Base-by-base conservation (phyloP, 2,797 vertebrate species). In the Silurus lanzhouensis region DNA sequence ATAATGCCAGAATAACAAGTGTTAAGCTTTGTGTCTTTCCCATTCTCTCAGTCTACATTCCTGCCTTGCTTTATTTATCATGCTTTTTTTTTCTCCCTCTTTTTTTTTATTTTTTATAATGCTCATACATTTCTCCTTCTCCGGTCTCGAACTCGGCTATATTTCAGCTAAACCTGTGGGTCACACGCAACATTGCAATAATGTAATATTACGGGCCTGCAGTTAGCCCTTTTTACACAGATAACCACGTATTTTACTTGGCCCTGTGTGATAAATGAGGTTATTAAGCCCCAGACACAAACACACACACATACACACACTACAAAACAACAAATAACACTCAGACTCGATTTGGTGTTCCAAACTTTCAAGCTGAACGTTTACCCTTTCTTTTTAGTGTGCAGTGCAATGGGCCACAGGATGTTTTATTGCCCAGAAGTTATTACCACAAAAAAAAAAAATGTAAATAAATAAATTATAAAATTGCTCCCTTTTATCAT, bases 401-500 rank as follows among this genome's bases (percentile, higher is more conserved):
- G n/a, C 46, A 44, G 86, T 27, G 22, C 86, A 81, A 15, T 6
- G n/a, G 70, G 57, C 58, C 81, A 85, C 64, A 66, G 67, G 80
- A 61, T 64, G 81, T 81, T 88, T 89, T 90, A 90, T 89, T 93
- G 91, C 86, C 89, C 87, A 87, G 72, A 85, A 76, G 81, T 90
- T 87, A 74, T 61, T 61, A 5, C 0, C 60, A 31, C 17, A 81
- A 9, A 66, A 88, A 48, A 58, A 90, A 85, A 91, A 91, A 90
- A 6, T 22, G 46, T 22, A 63, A 63, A 63, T 20, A 63, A 63
- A 63, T 7, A 20, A 63, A 63, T 19, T 22, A 10, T 1, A 31
- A 77, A 58, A 22, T 0, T n/a, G 92, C 91, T 92, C 89, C 85
- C 88, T 84, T 93, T 94, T 90, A 93, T 91, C 90, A 88, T 92